Base-by-base conservation (phyloP, 2,113 vertebrate species). In the Notothenia rossii region DNA sequence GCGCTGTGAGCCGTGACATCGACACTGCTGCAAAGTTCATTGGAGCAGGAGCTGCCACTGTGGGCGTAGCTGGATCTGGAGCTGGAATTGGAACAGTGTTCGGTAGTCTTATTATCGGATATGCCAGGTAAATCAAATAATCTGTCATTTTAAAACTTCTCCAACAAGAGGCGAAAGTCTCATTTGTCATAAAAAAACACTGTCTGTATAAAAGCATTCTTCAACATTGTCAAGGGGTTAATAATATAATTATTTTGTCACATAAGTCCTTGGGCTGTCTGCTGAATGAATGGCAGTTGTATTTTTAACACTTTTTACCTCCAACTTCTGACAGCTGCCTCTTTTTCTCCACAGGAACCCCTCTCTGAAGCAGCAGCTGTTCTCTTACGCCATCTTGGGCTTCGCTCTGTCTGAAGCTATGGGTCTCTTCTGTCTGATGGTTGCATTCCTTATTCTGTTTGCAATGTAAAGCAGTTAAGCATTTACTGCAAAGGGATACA, bases 371-470 rank as follows among this genome's bases (percentile, higher is more conserved):
- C 98, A 99, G 95, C 98, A 99, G 96, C 95, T 99, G 82, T 99
- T 99, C 95, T 99, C 98, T 29, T 99, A 99, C 4, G 98, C 98
- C 91, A 98, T 99, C 95, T 92, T 99, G 96, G 98, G 98, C 89
- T 99, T 99, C 64, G 98, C 98, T 91, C 95, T 99, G 88, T 99
- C 97, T 90, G 98, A 99, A 96, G 98, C 98, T 91, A 99, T 99
- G 98, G 98, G 98, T 95, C 98, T 99, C 79, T 99, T 99, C 95
- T 99, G 98, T 96, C 95, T 99, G 95, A 99, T 99, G 98, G 98
- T 99, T 91, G 98, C 98, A 90, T 99, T 99, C 96, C 96, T 99
- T 88, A 99, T 99, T 92, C 95, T 99, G 61, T 99, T 99, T 86
- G 98, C 98, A 94, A 98, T 99, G 97, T 99, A 95, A 92, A 96